phyloP scores from a whole-genome alignment of 2,797 vertebrate genomes.

The Avahi laniger region DNA sequence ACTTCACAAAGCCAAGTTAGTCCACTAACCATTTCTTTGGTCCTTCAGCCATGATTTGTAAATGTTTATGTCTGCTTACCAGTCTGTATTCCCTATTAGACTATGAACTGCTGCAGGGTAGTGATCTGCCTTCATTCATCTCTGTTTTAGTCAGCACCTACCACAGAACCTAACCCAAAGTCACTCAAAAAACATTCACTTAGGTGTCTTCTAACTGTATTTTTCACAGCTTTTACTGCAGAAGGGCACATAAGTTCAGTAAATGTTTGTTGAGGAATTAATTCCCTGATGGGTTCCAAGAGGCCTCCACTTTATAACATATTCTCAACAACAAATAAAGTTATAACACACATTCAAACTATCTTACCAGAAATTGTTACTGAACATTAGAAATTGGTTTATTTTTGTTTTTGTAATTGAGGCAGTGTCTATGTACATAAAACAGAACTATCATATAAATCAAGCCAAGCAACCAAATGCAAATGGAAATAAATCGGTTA shows the following conservation, averaged over 20 bases:
- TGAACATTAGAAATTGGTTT: slow-evolving; percentile 11
- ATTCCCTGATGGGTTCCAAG: slow-evolving; percentile 21
- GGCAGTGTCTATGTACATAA: not conserved
- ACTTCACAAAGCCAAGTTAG: not conserved
- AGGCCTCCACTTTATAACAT: not conserved
- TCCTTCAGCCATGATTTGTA: not conserved
- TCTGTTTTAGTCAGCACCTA: not conserved
- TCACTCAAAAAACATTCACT: not conserved
- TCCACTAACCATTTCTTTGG: not conserved
- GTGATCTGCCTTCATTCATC: not conserved
- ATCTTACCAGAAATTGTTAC: slow-evolving; percentile 16
- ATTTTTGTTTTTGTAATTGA: not conserved
- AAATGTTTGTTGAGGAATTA: slow-evolving; percentile 40
- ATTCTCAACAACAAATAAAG: slow-evolving; percentile 10
- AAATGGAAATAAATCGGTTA: slow-evolving; percentile 7
- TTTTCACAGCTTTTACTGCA: not conserved
- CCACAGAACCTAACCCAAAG: not conserved
- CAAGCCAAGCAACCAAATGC: slow-evolving; percentile 22
- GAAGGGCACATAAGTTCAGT: not conserved
- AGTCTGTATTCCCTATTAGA: not conserved
- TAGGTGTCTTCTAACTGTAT: not conserved
- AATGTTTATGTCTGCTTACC: not conserved
- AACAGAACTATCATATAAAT: not conserved
- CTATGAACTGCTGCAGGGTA: not conserved
- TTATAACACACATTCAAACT: slow-evolving; percentile 34